Base-by-base conservation (phyloP, 2,113 vertebrate genomes). In the Eurypyga helias region DNA sequence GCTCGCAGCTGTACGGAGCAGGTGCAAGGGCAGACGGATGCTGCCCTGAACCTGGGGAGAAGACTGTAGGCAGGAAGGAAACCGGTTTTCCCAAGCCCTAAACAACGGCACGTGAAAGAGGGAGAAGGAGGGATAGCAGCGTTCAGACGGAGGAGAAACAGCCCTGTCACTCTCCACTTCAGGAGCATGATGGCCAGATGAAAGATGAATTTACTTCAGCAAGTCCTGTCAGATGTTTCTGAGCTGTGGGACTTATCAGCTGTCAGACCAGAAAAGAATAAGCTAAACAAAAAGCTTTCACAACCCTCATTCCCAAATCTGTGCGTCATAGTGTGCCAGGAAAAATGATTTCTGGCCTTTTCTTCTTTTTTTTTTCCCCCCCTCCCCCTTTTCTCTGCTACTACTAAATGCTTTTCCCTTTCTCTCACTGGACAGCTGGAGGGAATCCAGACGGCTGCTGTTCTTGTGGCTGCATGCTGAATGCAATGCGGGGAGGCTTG, bases 31-130 rank as follows among this genome's bases (percentile, higher is more conserved):
- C 96, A 96, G 97, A 97, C 96, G 89, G 93, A 96, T 92, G 96
- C 92, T 97, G 97, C 82, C 93, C 97, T 89, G 96, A 95, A 78
- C 93, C 97, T 96, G 95, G 92, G 97, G 96, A 97, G 96, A 97
- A 84, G 92, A 96, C 97, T 62, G 95, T 57, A 97, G 97, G 97
- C 98, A 98, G 98, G 98, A 98, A 98, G 98, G 98, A 98, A 98
- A 98, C 93, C 66, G 28, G 95, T 98, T 98, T 98, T 98, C 97
- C 97, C 98, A 98, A 97, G 98, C 95, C 97, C 97, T 97, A 97
- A 97, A 96, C 95, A 96, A 97, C 92, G 96, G 94, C 97, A 95
- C 43, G 21, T 9, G 13, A 88, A 93, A 89, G 51, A n/a, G 41
- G 54, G 61, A 94, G 92, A 92, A 87, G 57, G 75, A 87, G 43